Evolutionary conservation across 2,113 vertebrate species (phyloP).

Genomic region (Tragelaphus strepsiceros): DNA sequence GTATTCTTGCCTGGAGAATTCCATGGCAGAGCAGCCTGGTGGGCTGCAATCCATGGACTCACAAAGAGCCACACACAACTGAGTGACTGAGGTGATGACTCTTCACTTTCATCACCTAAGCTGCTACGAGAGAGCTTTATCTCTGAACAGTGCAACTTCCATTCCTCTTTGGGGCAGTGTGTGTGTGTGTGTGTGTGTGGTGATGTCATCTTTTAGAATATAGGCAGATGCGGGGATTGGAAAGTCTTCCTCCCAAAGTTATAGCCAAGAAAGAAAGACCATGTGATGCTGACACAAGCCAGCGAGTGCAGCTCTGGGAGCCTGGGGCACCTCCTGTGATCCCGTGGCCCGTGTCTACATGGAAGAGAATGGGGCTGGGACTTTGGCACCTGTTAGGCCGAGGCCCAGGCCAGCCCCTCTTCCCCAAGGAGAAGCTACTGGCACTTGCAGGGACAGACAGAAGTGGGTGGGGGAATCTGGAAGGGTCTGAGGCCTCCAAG

Average conservation of each 20-base stretch:
- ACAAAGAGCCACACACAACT: not conserved
- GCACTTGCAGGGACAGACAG: not conserved
- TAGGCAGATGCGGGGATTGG: not conserved
- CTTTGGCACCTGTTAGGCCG: not conserved
- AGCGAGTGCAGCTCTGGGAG: not conserved
- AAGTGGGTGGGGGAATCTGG: conserved; percentile 11
- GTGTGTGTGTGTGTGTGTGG: not conserved
- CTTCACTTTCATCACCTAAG: not conserved
- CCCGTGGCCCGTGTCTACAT: not conserved
- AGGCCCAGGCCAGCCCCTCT: not conserved
- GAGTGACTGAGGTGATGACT: not conserved
- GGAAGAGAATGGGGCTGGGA: not conserved
- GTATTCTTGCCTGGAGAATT: too few species aligned
- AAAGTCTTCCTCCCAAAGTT: not conserved
- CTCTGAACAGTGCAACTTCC: not conserved
- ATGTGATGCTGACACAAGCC: not conserved
- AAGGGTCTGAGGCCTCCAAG: conserved; percentile 32
- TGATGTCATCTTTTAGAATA: not conserved
- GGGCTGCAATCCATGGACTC: not conserved
- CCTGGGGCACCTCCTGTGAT: not conserved
- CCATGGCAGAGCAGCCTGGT: not conserved
- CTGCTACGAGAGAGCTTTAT: not conserved
- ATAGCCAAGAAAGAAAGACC: not conserved
- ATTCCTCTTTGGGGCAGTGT: not conserved
- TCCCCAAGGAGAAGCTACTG: not conserved